A percentile compares a stretch with the other conserved stretches of the same genome.
phyloP scores from a whole-genome alignment of 2,888 invertebrate genomes.

The Camptogramma bilineatum region DNA sequence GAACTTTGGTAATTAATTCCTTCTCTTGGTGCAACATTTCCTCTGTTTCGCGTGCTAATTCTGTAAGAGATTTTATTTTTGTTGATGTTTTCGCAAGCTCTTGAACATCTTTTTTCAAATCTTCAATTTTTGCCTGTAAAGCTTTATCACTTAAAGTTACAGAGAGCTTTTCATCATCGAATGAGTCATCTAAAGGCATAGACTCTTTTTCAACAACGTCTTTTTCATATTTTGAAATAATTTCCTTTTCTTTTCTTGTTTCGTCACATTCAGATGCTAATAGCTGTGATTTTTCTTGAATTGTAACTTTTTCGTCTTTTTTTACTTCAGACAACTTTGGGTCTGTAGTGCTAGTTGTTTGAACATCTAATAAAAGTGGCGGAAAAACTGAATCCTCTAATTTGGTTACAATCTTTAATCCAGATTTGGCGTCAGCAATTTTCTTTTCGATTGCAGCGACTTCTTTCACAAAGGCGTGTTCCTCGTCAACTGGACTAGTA shows the following conservation, averaged over 20 bases:
- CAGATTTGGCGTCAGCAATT: conserved; percentile 43
- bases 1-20: conserved; percentile 43
- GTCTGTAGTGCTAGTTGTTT: conserved; percentile 1
- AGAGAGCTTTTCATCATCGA: conserved; percentile 2
- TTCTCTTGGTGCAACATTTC: conserved; percentile 56
- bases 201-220: conserved; percentile 52
- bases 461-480: conserved; percentile 30
- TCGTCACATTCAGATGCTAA: neutral
- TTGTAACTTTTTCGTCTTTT: conserved; percentile 11
- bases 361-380: conserved; percentile 17
- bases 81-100: conserved; percentile 37
- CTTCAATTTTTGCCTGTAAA: conserved; percentile 20
- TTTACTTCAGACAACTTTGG: neutral
- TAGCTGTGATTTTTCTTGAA: neutral
- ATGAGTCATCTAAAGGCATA: conserved; percentile 3
- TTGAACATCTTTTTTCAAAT: conserved; percentile 40
- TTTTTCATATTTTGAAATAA: conserved; percentile 46
- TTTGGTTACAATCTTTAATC: conserved; percentile 48
- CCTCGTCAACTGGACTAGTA: conserved; percentile 26
- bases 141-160: conserved; percentile 8
- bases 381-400: conserved; percentile 5
- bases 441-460: conserved; percentile 31
- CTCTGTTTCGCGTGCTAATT: conserved; percentile 52
- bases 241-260: neutral
- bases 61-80: conserved; percentile 43